Evolutionary conservation across 2,888 invertebrate genomes (phyloP), one percentile per base, ranked within the genome.

Genomic region (Volucella bombylans): DNA sequence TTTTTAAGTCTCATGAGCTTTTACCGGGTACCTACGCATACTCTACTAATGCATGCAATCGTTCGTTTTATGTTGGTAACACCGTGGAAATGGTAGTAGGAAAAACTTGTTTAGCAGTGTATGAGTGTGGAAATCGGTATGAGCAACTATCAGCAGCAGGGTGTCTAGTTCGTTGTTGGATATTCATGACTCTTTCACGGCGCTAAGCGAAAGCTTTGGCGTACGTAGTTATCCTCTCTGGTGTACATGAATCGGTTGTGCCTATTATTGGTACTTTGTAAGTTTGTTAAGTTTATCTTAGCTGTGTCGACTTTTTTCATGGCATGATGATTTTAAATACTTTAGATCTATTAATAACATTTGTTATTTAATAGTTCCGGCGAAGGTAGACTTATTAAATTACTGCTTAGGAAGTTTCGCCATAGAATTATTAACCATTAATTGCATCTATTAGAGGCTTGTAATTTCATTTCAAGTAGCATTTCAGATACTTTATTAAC

Each of bases 1-100:
- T 6, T 31, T 31, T 4, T 31, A 31, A 31, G 31, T 31, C 31
- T 15, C 41, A 67, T 43, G 77, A 82, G 82, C 82, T 82, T 82
- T 82, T 41, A n/a, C 14, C 8, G n/a, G 6, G 15, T 59, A 23
- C 23, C 45, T 57, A 31, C 47, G 23, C 61, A 61, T 45, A 69
- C 9, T 41, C n/a, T 43, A 31, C 6, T 71, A 18, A 31, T 61
- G 73, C 55, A 47, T 57, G 14, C 47, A 43, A 43, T 41, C 1
- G n/a, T 23, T 54, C 23, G 15, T n/a, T 74, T 39, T 39, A 1
- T 38, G 74, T 39, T 74, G 65, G 65, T 61, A 74, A 50, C 49
- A 12, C 41, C 39, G 57, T 47, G 50, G 50, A 52, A 59, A 61
- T 69, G 0, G n/a, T 47, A 55, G 39, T 9, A 11, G 52, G 45